Evolutionary conservation across 2,797 vertebrate genomes (phyloP).

Genomic region (Capromys pilorides): DNA sequence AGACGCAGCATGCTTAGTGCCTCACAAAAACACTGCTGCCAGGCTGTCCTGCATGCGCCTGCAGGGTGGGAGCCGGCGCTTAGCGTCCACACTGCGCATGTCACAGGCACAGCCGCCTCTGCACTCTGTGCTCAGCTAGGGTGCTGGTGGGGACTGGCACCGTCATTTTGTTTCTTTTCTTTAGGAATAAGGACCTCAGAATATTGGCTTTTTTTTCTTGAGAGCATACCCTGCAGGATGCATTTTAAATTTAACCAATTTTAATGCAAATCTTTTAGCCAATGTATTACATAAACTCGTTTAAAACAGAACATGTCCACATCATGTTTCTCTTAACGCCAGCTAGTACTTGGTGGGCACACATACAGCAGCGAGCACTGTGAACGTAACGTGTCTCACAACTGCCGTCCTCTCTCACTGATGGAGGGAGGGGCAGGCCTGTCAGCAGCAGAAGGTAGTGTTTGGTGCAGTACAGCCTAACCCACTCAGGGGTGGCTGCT

Average conservation of each 20-base stretch:
- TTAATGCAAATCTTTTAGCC: slow-evolving; percentile 28
- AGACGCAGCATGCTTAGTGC: background rate
- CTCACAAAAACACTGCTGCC: background rate
- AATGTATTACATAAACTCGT: background rate
- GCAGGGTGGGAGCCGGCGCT: background rate
- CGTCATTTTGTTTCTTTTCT: slow-evolving; percentile 6
- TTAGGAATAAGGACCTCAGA: background rate
- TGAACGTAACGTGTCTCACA: background rate
- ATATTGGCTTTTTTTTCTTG: background rate
- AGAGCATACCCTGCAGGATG: slow-evolving; percentile 14
- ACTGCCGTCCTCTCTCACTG: background rate
- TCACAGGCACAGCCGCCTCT: background rate
- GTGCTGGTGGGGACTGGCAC: background rate
- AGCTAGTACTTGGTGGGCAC: background rate
- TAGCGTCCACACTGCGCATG: background rate
- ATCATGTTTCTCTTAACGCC: background rate
- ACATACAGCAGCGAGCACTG: background rate
- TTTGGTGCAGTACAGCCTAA: background rate
- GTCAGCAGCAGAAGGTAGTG: background rate
- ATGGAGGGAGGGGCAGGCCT: background rate
- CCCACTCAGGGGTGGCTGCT: background rate
- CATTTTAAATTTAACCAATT: slow-evolving; percentile 38
- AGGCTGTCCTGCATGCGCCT: background rate
- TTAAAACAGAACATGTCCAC: slow-evolving; percentile 1
- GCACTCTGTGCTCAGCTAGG: background rate